Percentiles rank a stretch among this genome's conserved stretches.
Conservation (phyloP, 2,113 vertebrate species). For the Psammodynastes pulverulentus region DNA sequence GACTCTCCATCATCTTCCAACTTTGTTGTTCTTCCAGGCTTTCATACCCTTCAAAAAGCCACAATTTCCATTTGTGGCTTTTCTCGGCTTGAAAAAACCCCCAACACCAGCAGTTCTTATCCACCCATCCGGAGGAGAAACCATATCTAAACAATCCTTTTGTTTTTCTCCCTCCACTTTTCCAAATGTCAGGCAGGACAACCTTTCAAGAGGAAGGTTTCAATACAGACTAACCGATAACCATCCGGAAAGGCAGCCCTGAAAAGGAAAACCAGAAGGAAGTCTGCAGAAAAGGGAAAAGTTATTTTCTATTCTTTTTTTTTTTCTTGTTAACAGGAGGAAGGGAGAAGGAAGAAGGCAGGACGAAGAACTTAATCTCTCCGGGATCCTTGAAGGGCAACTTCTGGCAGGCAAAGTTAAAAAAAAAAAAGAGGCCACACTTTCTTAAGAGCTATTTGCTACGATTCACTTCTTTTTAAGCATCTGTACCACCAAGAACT, state of each 20-base stretch:
- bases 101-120: background rate
- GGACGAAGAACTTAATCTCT: background rate
- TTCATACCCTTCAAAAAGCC: background rate
- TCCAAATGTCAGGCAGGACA: background rate
- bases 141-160: background rate
- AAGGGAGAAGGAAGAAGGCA: background rate
- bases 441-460: background rate
- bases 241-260: background rate
- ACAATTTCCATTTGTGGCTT: background rate
- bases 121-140: background rate
- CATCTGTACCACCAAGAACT: no score
- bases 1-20: no score
- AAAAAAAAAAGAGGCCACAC: background rate
- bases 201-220: background rate
- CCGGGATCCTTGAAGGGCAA: background rate
- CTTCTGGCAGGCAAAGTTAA: background rate
- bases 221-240: background rate
- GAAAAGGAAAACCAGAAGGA: background rate
- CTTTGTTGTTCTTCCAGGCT: background rate
- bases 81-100: no score
- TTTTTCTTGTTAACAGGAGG: background rate
- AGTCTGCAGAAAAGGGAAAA: background rate
- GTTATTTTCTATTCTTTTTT: background rate
- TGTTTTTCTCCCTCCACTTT: background rate
- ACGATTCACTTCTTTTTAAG: no score